These are phyloP conservation scores for Drepana arcuata DNA, from an alignment of 1,140 invertebrate genomes.

Conservation along the genomic window DNA sequence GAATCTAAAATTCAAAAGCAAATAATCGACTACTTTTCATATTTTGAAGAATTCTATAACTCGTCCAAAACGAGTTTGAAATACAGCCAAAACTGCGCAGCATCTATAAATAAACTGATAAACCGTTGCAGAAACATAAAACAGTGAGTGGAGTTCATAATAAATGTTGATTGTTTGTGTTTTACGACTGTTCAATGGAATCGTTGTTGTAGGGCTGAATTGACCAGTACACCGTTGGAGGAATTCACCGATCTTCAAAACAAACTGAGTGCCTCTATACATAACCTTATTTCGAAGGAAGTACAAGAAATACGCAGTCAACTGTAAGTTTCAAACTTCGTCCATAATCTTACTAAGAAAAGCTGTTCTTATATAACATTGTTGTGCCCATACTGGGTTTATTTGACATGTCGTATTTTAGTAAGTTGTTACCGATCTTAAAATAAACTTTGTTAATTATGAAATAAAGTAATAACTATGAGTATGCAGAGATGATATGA, in stretches of 20 bases:
- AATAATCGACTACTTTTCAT: slow-evolving; percentile 61
- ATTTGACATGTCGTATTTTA: no score
- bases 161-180: slow-evolving; percentile 9
- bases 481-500: no score
- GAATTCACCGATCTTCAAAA: slow-evolving; percentile 36
- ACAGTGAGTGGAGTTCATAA: slow-evolving; percentile 41
- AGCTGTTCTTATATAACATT: no score
- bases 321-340: slow-evolving; percentile 40
- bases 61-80: slow-evolving; percentile 56
- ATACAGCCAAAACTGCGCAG: slow-evolving; percentile 63
- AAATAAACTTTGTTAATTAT: no score
- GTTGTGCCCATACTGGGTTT: no score
- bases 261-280: slow-evolving; percentile 36
- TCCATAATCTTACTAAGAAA: no score
- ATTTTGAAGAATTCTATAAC: slow-evolving; percentile 54
- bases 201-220: slow-evolving; percentile 36
- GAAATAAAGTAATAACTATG: no score
- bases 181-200: slow-evolving; percentile 6
- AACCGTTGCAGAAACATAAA: slow-evolving; percentile 50
- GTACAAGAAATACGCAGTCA: slow-evolving; percentile 35
- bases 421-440: no score
- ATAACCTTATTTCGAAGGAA: slow-evolving; percentile 43
- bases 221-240: slow-evolving; percentile 45
- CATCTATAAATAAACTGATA: slow-evolving; percentile 61
- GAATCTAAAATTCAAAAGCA: slow-evolving; percentile 59